Conservation (phyloP, 35 echinoderm and acorn worm species). For the Heliocidaris tuberculata region DNA sequence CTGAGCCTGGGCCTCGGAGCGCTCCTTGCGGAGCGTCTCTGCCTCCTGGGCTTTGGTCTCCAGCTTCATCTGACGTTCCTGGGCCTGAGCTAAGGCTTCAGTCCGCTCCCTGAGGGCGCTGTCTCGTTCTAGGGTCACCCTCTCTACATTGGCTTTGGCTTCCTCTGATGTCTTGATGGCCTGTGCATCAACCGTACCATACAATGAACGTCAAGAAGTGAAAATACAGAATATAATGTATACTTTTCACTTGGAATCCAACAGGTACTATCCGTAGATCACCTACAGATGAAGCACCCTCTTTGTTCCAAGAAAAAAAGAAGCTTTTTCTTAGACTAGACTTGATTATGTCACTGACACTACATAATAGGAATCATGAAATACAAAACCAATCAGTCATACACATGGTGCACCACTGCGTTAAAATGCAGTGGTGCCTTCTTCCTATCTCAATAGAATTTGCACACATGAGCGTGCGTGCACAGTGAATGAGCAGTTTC, state of each 20-base stretch:
- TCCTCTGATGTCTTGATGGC: constrained; percentile 64
- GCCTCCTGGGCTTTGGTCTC: constrained; percentile 57
- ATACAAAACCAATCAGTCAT: background rate
- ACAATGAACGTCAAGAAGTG: background rate
- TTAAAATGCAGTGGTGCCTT: background rate
- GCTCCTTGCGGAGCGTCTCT: constrained; percentile 55
- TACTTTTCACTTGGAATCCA: background rate
- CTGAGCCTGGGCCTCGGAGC: constrained; percentile 48
- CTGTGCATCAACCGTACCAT: constrained; percentile 37
- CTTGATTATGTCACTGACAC: no score
- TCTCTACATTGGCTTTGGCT: constrained; percentile 55
- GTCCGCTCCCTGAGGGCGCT: constrained; percentile 84
- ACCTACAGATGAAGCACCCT: no score
- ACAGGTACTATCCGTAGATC: background rate
- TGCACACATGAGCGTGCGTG: no score
- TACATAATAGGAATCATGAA: background rate
- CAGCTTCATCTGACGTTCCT: constrained; percentile 83
- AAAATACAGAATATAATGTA: background rate
- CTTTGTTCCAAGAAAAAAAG: background rate
- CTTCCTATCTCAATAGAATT: no score
- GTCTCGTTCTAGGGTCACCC: constrained; percentile 75
- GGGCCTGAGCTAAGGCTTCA: constrained; percentile 73
- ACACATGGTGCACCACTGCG: background rate
- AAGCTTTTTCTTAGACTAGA: background rate
- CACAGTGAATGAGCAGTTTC: no score